Conservation (phyloP, 2,888 invertebrate species). For the Rhorus exstirpatorius region DNA sequence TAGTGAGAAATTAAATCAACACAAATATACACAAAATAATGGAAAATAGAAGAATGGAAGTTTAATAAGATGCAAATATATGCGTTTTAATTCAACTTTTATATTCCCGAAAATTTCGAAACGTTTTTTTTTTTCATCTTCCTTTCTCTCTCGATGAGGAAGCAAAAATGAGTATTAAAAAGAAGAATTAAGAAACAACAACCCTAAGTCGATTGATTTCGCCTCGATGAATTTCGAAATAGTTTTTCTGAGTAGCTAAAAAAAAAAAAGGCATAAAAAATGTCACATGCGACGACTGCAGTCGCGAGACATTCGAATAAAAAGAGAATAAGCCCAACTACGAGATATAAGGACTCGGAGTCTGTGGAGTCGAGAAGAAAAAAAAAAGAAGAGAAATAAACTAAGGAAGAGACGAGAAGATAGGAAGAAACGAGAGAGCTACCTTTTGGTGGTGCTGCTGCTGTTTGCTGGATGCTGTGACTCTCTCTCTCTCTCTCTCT, state of each 20-base stretch:
- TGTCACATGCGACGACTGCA: constrained; percentile 3
- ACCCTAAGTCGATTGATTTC: no score
- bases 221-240: constrained; percentile 1
- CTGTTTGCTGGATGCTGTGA: constrained; percentile 27
- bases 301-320: background rate
- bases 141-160: no score
- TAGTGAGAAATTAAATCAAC: no score
- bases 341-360: background rate
- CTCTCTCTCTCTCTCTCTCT: constrained; percentile 43
- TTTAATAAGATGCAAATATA: no score
- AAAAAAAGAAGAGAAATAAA: constrained; percentile 49
- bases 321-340: constrained; percentile 22
- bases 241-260: background rate
- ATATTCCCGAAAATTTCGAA: no score
- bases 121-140: no score
- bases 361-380: constrained; percentile 15
- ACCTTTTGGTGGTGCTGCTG: constrained; percentile 69
- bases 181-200: no score
- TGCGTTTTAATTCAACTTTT: no score
- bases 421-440: constrained; percentile 73
- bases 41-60: no score
- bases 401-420: constrained; percentile 58
- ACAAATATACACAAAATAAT: no score
- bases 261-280: constrained; percentile 1
- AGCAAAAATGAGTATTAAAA: no score